Base-by-base conservation (phyloP, 2,888 invertebrate species). In the Spilarctia lutea region DNA sequence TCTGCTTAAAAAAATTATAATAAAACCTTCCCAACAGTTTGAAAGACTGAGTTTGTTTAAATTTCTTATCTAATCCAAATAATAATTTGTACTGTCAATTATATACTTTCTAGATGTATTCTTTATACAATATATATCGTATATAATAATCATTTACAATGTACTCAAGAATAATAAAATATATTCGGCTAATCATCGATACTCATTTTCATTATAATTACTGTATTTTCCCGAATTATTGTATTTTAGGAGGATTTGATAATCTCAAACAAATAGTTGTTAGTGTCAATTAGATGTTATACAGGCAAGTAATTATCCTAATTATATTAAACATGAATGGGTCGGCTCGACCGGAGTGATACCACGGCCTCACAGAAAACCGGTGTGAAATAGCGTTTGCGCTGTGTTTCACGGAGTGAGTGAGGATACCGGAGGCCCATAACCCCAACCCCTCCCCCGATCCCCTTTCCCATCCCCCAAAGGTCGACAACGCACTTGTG, bases 171-270 rank as follows among this genome's bases (percentile, higher is more conserved):
- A 73, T 68, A 48, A 72, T 24, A 24, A 35, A 39, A 71, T 74
- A 33, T 67, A 76, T 39, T 69, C 69, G n/a, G 66, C 68, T 42
- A 52, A 72, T 52, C 73, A 70, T 72, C 65, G 78, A 73, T 56
- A 39, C 30, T 48, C 39, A 20, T 35, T 72, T 80, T 20, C 66
- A 74, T 75, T 7, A 52, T 45, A 74, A 75, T 71, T 73, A 73
- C 65, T 85, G 67, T 65, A 72, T 77, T 72, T 75, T 80, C 71
- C 86, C 82, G 84, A 85, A 85, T 84, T 84, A 84, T 85, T 82
- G 75, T 85, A 78, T 65, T 70, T 73, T 85, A 83, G 81, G 10
- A 72, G 60, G n/a, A 66, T 72, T 75, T 65, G 27, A 68, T 71
- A 68, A 71, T 35, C 48, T 66, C 48, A 35, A 11, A 20, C 30